Evolutionary conservation across 2,888 invertebrate species (phyloP).

Genomic region (Liodrosophila aerea): DNA sequence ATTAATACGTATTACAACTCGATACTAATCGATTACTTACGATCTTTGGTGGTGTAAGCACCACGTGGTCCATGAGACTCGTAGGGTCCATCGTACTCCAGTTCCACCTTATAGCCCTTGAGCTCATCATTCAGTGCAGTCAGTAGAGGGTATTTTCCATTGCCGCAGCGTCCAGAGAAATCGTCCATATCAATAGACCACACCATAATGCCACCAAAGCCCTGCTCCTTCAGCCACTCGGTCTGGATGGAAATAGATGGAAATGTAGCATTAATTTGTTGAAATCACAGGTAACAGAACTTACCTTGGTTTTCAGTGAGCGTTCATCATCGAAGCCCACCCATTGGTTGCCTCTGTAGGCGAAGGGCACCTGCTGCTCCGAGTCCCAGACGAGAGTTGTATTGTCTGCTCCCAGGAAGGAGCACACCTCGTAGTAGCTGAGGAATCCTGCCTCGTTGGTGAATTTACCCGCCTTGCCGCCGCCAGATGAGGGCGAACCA

Average conservation of each 20-base stretch:
- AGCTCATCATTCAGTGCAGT: constrained; percentile 93
- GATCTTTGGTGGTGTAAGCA: constrained; percentile 93
- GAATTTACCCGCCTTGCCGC: constrained; percentile 92
- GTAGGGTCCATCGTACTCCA: constrained; percentile 94
- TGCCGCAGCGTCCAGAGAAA: constrained; percentile 94
- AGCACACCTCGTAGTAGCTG: constrained; percentile 97
- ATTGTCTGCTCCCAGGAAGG: constrained; percentile 93
- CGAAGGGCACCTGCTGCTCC: constrained; percentile 97
- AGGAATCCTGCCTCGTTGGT: constrained; percentile 97
- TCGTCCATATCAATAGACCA: constrained; percentile 99
- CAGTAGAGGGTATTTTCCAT: constrained; percentile 94
- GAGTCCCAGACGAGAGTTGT: constrained; percentile 97
- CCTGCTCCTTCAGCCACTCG: constrained; percentile 96
- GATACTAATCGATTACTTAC: constrained; percentile 85
- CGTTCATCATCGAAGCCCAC: constrained; percentile 97
- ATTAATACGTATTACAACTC: neutral
- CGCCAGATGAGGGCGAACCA: constrained; percentile 94
- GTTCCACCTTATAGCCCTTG: constrained; percentile 89
- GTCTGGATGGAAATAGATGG: constrained; percentile 89
- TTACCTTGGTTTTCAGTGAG: constrained; percentile 94
- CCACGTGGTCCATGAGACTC: constrained; percentile 88
- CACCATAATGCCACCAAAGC: constrained; percentile 97
- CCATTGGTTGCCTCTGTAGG: constrained; percentile 95
- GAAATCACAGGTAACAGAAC: neutral
- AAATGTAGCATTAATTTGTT: neutral